Base-by-base conservation (phyloP, 2,113 vertebrate genomes). In the Anseranas semipalmata region DNA sequence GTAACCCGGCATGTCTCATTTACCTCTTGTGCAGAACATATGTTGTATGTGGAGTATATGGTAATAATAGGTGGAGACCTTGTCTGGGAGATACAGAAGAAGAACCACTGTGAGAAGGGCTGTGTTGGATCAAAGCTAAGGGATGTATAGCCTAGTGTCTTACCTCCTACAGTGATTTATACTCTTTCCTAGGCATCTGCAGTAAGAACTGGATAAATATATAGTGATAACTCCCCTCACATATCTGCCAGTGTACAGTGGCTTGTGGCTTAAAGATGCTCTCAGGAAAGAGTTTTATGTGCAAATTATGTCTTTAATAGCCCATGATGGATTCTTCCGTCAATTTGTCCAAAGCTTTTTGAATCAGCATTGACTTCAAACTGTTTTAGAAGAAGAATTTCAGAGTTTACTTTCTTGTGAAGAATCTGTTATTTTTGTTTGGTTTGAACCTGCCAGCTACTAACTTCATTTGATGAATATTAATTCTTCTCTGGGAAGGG, bases 321-420 rank as follows among this genome's bases (percentile, higher is more conserved):
- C 48, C 53, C 15, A 1, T 80, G 58, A 63, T 91, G 35, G 58
- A 55, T 93, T 50, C 24, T 83, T 87, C 58, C 45, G 21, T 85
- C 39, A 77, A 35, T 90, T 77, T 93, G 59, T 94, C 78, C 56
- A 46, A 81, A 87, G 45, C 91, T 85, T 33, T 92, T 92, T 81
- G 78, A 74, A 52, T 87, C 0, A 0, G n/a, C 8, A 3, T 50
- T 60, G 70, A 22, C 19, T n/a, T n/a, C n/a, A n/a, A n/a, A n/a
- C n/a, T n/a, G n/a, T n/a, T n/a, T n/a, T n/a, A n/a, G n/a, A n/a
- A n/a, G 53, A 52, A 33, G 6, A 32, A 45, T 59, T 71, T 77
- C 63, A 76, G n/a, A 50, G 59, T 92, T 73, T 87, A 37, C 28
- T 81, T 77, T 30, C 52, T 68, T 32, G 14, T 73, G 53, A 76